These are phyloP conservation scores for Philopotamus ludificatus DNA, from an alignment of 1,140 invertebrate species.

Conservation along the genomic window DNA sequence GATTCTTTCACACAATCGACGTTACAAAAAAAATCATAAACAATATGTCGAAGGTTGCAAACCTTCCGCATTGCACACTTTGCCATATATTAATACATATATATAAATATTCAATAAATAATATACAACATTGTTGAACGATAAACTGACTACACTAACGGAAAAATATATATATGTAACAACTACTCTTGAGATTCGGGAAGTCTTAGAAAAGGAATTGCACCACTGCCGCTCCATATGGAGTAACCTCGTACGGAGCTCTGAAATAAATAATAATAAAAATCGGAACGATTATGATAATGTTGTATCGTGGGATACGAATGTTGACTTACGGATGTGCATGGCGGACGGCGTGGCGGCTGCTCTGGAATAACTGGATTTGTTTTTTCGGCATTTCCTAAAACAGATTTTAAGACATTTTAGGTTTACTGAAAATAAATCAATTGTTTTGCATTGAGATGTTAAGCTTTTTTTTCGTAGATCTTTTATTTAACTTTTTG, in stretches of 20 bases:
- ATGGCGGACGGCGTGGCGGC: neutral
- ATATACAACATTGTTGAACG: too few relatives aligned
- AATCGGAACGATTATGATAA: neutral
- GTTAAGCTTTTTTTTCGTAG: too few relatives aligned
- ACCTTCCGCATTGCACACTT: too few relatives aligned
- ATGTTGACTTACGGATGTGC: neutral
- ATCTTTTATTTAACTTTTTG: too few relatives aligned
- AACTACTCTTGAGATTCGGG: slow-evolving; percentile 48
- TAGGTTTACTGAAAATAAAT: neutral
- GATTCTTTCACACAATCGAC: too few relatives aligned
- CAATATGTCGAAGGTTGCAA: too few relatives aligned
- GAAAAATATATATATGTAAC: too few relatives aligned
- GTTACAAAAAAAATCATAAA: too few relatives aligned
- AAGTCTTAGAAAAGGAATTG: slow-evolving; percentile 49
- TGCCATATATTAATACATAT: too few relatives aligned
- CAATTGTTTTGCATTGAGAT: neutral
- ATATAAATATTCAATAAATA: too few relatives aligned
- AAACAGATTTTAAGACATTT: neutral
- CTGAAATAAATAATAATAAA: slow-evolving; percentile 37
- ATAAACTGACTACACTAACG: too few relatives aligned
- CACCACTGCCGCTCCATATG: slow-evolving; percentile 52
- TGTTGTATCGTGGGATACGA: neutral
- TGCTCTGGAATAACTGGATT: neutral
- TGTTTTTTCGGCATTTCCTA: neutral
- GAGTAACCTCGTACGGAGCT: slow-evolving; percentile 48